Percentiles rank a stretch among this genome's conserved stretches.
These are phyloP conservation scores for Troilus luridus DNA, from an alignment of 2,888 invertebrate species.

Conservation along the genomic window DNA sequence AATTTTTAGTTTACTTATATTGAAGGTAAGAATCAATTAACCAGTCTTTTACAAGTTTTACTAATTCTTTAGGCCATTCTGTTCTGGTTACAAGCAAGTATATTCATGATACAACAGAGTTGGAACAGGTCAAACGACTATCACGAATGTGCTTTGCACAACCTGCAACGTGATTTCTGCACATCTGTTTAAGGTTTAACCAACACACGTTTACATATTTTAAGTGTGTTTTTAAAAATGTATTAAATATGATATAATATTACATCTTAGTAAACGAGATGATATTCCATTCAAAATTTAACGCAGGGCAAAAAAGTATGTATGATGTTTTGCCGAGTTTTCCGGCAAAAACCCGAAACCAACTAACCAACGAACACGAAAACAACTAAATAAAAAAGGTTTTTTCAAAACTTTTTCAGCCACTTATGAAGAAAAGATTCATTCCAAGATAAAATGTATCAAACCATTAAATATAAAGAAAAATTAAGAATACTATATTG, in stretches of 20 bases:
- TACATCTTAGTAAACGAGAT: too few relatives aligned
- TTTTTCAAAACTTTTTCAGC: too few relatives aligned
- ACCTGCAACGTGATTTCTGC: not conserved
- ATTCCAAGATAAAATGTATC: too few relatives aligned
- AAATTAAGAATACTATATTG: too few relatives aligned
- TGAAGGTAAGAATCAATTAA: not conserved
- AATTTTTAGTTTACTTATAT: not conserved
- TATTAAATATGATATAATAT: not conserved
- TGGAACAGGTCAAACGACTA: not conserved
- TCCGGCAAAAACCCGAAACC: too few relatives aligned
- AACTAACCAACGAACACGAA: too few relatives aligned
- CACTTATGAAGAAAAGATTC: too few relatives aligned
- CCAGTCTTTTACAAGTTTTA: not conserved
- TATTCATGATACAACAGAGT: not conserved
- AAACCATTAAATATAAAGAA: too few relatives aligned
- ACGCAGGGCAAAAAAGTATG: too few relatives aligned
- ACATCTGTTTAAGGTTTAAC: not conserved
- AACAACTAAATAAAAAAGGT: too few relatives aligned
- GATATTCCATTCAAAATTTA: too few relatives aligned
- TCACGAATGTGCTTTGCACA: conserved; percentile 21
- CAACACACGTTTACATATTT: not conserved
- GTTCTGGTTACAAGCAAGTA: not conserved
- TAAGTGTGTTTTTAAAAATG: not conserved
- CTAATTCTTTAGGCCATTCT: not conserved
- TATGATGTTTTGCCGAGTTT: too few relatives aligned